Base-by-base conservation (phyloP, 2,113 vertebrate genomes). In the Seriola quinqueradiata region DNA sequence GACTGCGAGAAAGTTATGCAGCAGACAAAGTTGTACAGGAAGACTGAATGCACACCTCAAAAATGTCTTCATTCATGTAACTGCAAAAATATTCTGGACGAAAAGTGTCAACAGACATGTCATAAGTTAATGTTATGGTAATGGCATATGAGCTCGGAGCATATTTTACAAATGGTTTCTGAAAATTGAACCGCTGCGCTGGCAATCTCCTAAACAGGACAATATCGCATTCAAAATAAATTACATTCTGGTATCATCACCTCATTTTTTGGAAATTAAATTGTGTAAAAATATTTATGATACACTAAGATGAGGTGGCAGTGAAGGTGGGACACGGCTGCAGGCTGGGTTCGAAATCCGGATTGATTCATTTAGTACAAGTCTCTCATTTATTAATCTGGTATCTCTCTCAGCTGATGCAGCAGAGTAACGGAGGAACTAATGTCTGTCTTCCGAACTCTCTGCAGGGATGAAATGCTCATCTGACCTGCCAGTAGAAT, bases 81-180 rank as follows among this genome's bases (percentile, higher is more conserved):
- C 36, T 57, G 69, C 46, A 50, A 28, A 82, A 71, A 80, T 69
- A 72, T 80, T 80, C 73, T 36, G 82, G 80, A 72, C 44, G 58
- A n/a, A 87, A 63, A 79, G 77, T 83, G 88, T 90, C 79, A 55
- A 75, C 79, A 83, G 13, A 75, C 28, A 76, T 40, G 64, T 60
- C 80, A 70, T 1, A 66, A 76, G 86, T 83, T 90, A 88, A 90
- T 87, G 81, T 86, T 91, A 89, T 86, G 88, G 66, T 89, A 88
- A 91, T 88, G 85, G 76, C 12, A 50, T 57, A 77, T 61, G 75
- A 86, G 89, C 87, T 89, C 3, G 46, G 54, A 89, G 85, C 69
- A n/a, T 73, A 82, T 86, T 86, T 80, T 87, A 82, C 70, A 84
- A 85, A 85, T 86, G 80, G 70, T 73, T 75, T 83, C 57, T 48